A percentile compares a stretch with the other conserved stretches of the same genome.
Conservation (phyloP, 2,113 vertebrate species). For the Pterocles orientalis region DNA sequence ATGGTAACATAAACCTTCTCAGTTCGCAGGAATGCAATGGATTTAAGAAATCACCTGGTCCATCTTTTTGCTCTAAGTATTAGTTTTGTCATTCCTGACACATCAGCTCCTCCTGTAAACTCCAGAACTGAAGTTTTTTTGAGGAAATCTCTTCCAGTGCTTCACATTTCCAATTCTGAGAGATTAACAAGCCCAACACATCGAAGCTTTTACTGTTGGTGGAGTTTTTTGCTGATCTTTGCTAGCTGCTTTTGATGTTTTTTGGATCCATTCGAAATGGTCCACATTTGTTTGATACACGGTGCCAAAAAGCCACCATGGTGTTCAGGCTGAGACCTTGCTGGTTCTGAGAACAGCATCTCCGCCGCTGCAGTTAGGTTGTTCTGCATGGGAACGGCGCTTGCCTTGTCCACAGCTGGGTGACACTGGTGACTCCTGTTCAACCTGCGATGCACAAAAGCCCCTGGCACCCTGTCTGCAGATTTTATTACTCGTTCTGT, state of each 20-base stretch:
- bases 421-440: neutral
- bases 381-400: accelerated
- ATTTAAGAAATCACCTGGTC: neutral
- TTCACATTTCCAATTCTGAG: neutral
- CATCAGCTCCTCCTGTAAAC: neutral
- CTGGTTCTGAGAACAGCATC: neutral
- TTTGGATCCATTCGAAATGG: neutral
- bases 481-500: neutral
- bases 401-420: neutral
- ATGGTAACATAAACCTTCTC: neutral
- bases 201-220: neutral
- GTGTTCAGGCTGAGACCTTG: neutral
- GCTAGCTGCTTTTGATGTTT: neutral
- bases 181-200: accelerated
- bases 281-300: accelerated
- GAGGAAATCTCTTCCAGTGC: neutral
- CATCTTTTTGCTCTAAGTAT: neutral
- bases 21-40: neutral
- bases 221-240: neutral
- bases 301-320: neutral
- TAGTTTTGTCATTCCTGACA: neutral
- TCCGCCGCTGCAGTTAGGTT: neutral
- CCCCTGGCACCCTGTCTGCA: neutral
- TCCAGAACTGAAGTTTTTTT: neutral
- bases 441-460: neutral